Conservation (phyloP, 2,797 vertebrate genomes). For the Pseudotriccus pelzelni region DNA sequence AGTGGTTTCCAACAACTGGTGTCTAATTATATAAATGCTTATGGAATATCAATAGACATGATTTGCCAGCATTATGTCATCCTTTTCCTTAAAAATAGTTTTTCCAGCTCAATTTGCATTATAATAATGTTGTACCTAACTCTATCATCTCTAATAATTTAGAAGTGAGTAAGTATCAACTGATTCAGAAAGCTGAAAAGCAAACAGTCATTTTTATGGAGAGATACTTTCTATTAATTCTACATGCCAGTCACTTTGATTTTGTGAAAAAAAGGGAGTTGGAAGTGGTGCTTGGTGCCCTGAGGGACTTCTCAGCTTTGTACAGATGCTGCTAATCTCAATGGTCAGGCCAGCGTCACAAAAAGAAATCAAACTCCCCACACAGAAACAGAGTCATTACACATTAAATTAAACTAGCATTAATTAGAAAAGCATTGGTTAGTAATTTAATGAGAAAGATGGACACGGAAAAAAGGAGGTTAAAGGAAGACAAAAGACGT, state of each 20-base stretch:
- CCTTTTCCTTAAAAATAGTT: background rate
- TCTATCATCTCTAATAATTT: background rate
- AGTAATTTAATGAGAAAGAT: constrained; percentile 35
- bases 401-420: constrained; percentile 37
- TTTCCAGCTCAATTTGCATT: background rate
- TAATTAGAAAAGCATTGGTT: constrained; percentile 43
- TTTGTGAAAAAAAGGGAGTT: background rate
- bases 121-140: background rate
- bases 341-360: background rate
- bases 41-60: background rate
- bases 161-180: background rate
- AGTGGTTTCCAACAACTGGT: background rate
- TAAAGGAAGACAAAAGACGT: constrained; percentile 20
- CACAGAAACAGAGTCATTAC: background rate
- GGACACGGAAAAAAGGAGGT: constrained; percentile 11
- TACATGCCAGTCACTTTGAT: background rate
- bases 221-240: background rate
- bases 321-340: constrained; percentile 47
- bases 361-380: constrained; percentile 28
- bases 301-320: constrained; percentile 68
- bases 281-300: background rate
- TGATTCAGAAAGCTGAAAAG: background rate
- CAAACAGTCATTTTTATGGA: background rate
- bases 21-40: background rate
- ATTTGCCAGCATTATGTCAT: background rate